phyloP scores from a whole-genome alignment of 2,888 invertebrate species.

The Morinoia aosen region DNA sequence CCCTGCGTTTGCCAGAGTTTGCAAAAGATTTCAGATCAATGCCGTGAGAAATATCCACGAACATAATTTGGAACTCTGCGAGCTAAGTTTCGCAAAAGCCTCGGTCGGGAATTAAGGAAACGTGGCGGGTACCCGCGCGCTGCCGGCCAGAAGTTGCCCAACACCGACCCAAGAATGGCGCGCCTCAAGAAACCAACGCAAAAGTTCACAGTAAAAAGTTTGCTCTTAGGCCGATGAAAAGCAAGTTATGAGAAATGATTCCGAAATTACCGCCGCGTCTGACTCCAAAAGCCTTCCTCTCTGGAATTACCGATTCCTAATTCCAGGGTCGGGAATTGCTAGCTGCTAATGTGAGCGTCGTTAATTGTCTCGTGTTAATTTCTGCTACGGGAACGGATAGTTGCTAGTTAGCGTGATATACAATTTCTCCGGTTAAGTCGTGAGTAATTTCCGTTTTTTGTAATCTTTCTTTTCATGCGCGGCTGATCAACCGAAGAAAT shows the following conservation, averaged over 20 bases:
- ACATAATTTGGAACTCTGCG: background rate
- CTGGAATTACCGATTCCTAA: background rate
- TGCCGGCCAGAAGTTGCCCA: background rate
- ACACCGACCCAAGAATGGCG: background rate
- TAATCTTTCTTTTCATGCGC: too few species aligned
- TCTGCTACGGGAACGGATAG: background rate
- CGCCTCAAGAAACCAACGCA: background rate
- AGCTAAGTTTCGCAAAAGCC: background rate
- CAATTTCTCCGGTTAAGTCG: too few species aligned
- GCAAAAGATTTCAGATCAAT: background rate
- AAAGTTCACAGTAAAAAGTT: background rate
- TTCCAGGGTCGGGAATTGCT: too few species aligned
- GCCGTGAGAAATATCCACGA: background rate
- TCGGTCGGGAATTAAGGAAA: background rate
- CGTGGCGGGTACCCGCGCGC: background rate
- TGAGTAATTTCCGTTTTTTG: too few species aligned
- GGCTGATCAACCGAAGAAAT: too few species aligned
- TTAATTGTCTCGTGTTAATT: background rate
- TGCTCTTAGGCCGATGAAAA: background rate
- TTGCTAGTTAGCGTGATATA: background rate
- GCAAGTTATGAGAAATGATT: conserved; percentile 9
- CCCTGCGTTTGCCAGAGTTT: background rate
- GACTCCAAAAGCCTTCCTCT: background rate
- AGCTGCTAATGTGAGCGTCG: background rate
- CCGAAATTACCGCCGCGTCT: background rate